Percentiles rank a stretch among this genome's conserved stretches.
These are phyloP conservation scores for Gallinago jamesoni DNA, from an alignment of 2,113 vertebrate genomes.

Conservation along the genomic window DNA sequence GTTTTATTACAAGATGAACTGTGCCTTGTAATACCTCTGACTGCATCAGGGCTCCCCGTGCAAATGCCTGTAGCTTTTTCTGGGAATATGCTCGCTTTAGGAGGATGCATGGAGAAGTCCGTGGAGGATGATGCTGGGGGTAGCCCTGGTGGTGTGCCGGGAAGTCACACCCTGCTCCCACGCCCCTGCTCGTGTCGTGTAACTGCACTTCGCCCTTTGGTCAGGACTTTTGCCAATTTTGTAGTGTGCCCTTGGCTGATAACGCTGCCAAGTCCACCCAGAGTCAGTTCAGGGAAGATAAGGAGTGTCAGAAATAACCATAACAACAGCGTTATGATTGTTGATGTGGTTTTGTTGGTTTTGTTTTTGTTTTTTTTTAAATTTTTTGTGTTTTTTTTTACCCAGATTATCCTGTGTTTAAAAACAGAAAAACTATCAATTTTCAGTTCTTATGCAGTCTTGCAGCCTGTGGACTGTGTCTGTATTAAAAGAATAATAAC, in stretches of 20 bases:
- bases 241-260: not conserved
- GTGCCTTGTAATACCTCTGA: not conserved
- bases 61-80: not conserved
- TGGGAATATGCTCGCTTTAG: not conserved
- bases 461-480: not conserved
- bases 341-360: not conserved
- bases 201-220: not conserved
- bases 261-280: not conserved
- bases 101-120: not conserved
- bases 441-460: not conserved
- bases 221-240: not conserved
- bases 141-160: not conserved
- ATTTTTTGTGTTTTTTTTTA: not conserved
- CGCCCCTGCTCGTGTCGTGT: not conserved
- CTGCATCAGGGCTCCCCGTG: not conserved
- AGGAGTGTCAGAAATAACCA: not conserved
- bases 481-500: not conserved
- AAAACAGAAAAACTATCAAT: not conserved
- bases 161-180: not conserved
- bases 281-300: not conserved
- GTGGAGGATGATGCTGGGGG: not conserved
- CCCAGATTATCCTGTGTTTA: not conserved
- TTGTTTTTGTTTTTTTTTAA: not conserved
- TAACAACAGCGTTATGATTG: not conserved
- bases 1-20: not conserved